Percentiles rank a stretch among this genome's conserved stretches.
These are phyloP conservation scores for Pristionchus fissidentatus DNA, from an alignment of 2,888 invertebrate species.

Conservation along the genomic window DNA sequence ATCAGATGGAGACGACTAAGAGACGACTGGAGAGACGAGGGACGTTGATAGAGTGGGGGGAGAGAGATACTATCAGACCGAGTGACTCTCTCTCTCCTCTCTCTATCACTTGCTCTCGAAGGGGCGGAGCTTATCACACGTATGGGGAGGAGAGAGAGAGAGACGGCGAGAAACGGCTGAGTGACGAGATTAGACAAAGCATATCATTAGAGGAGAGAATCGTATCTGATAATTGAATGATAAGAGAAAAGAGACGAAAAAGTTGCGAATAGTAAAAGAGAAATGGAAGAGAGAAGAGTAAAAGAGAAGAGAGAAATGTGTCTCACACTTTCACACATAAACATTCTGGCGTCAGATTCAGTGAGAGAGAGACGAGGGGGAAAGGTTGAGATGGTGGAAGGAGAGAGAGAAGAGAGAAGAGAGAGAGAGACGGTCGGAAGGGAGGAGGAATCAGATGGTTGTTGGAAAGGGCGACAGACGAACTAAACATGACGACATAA, in stretches of 20 bases:
- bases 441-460: neutral
- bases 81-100: slow-evolving; percentile 2
- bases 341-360: slow-evolving; percentile 34
- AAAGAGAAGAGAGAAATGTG: neutral
- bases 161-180: neutral
- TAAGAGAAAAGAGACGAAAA: neutral
- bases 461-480: neutral
- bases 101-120: slow-evolving; percentile 7
- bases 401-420: neutral
- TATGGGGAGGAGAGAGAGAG: neutral
- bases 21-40: neutral
- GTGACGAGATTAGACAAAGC: slow-evolving; percentile 36
- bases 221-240: neutral
- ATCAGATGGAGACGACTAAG: neutral
- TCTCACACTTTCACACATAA: neutral
- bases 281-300: neutral
- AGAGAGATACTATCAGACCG: neutral
- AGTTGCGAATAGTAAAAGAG: neutral
- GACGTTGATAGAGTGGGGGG: neutral
- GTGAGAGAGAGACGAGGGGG: slow-evolving; percentile 20
- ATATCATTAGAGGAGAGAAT: neutral
- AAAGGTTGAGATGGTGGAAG: neutral
- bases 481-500: neutral
- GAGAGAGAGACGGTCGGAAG: neutral
- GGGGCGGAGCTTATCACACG: slow-evolving; percentile 41